Evolutionary conservation across 2,113 vertebrate species (phyloP), one percentile per base, ranked within the genome.

Genomic region (Mystacornis crossleyi): DNA sequence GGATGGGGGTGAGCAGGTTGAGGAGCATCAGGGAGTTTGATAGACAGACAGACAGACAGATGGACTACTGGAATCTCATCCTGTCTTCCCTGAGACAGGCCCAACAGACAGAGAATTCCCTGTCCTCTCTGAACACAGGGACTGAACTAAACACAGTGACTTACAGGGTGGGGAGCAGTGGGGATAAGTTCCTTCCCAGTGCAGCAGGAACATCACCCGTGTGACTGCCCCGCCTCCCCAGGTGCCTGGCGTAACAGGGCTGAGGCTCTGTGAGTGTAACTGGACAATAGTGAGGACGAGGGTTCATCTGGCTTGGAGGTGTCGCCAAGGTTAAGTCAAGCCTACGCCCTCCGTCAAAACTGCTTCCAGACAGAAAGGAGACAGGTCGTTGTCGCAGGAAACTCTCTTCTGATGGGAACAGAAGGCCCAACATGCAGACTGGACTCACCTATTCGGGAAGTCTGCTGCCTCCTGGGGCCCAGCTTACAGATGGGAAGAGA

Each of bases 211-310:
- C 51, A 38, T 73, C 60, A 6, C 26, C 36, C 33, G 33, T 58
- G 36, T 58, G 67, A 51, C 36, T 14, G 15, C 60, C 21, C 18
- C 1, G 0, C 26, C 43, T 81, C 33, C 31, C 33, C 69, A 73
- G 26, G 33, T n/a, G 19, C 9, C 36, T 2, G 0, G 33, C 0
- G 0, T 43, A 7, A 13, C 12, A 24, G 28, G 28, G 20, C 1
- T 53, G 78, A 60, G 33, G 28, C 18, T 60, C 28, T 74, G 18
- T 48, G 51, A 33, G 50, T 34, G 31, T 19, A 14, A 28, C 69
- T 58, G 69, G 24, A 29, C n/a, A 29, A 1, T 3, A 38, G 19
- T n/a, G 45, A 67, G 38, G 24, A 26, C 1, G 0, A 17, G 40
- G 16, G 28, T 21, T 38, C 86, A 11, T 73, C 18, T 4, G 8